A percentile compares a stretch with the other conserved stretches of the same genome.
Evolutionary conservation across 2,797 vertebrate genomes (phyloP).

Genomic region (Sebastes dallii): DNA sequence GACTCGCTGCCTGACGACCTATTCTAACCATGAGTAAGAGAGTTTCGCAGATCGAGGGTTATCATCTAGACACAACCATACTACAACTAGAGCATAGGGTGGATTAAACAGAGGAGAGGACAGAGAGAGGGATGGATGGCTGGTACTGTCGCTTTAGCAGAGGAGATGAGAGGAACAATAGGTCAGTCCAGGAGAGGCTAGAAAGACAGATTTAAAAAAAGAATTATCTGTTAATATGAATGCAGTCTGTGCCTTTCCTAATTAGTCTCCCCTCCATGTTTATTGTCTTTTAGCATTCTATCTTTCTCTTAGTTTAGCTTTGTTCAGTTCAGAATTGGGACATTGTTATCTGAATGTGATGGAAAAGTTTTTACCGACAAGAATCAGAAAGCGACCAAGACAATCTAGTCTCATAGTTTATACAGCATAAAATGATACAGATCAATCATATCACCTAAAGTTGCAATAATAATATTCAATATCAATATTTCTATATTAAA

Average conservation of each 20-base stretch:
- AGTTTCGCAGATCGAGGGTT: no score
- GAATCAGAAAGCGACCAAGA: not conserved
- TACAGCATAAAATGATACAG: no score
- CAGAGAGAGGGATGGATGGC: not conserved
- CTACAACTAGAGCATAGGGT: not conserved
- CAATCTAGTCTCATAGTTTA: not conserved
- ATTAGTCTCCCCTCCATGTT: not conserved
- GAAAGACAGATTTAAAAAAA: not conserved
- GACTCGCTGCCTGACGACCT: no score
- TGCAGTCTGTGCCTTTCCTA: not conserved
- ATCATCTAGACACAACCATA: no score
- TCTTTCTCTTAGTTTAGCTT: not conserved
- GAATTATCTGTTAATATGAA: not conserved
- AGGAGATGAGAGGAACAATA: conserved; percentile 29
- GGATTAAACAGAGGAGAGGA: conserved; percentile 9
- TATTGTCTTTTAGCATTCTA: not conserved
- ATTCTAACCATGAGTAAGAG: no score
- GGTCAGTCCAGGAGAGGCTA: not conserved
- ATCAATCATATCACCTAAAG: not conserved
- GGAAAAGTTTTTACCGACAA: not conserved
- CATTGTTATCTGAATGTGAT: not conserved
- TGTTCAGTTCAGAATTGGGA: not conserved
- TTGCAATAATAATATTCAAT: not conserved
- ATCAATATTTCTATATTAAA: not conserved
- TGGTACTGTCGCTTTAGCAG: not conserved